Evolutionary conservation across 2,888 invertebrate genomes (phyloP).

Genomic region (Chymomyza amoena): DNA sequence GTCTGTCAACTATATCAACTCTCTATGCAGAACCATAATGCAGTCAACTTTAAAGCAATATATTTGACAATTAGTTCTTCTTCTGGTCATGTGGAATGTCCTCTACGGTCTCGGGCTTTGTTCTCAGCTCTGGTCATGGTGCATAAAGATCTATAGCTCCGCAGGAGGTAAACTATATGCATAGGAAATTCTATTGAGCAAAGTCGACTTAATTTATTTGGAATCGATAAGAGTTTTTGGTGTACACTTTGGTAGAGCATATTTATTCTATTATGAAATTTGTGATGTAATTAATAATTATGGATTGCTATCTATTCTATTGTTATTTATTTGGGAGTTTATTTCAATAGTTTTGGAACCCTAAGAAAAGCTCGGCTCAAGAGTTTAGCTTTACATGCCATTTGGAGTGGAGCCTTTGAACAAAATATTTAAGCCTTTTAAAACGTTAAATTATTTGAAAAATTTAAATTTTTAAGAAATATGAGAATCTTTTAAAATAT

Average conservation of each 20-base stretch:
- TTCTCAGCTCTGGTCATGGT: not conserved
- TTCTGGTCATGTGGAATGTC: not conserved
- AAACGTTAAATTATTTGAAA: no score
- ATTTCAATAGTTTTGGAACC: no score
- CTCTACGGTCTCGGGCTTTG: not conserved
- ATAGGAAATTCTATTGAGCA: not conserved
- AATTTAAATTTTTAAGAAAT: no score
- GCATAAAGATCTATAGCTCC: slow-evolving; percentile 4
- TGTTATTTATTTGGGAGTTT: no score
- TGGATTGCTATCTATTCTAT: no score
- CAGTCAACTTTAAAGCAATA: slow-evolving; percentile 28
- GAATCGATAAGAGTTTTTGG: not conserved
- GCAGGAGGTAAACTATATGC: not conserved
- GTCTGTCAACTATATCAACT: not conserved
- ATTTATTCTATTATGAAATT: no score
- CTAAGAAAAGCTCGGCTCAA: no score
- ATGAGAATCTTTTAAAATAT: no score
- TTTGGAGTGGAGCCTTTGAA: no score
- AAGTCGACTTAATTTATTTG: slow-evolving; percentile 24
- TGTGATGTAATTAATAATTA: no score
- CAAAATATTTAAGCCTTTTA: no score
- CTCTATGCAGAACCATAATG: not conserved
- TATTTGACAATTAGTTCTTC: slow-evolving; percentile 59
- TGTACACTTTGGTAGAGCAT: not conserved
- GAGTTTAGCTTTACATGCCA: no score